These are phyloP conservation scores for Pachyrhynchus sulphureomaculatus DNA, from an alignment of 1,140 invertebrate species.

Conservation along the genomic window DNA sequence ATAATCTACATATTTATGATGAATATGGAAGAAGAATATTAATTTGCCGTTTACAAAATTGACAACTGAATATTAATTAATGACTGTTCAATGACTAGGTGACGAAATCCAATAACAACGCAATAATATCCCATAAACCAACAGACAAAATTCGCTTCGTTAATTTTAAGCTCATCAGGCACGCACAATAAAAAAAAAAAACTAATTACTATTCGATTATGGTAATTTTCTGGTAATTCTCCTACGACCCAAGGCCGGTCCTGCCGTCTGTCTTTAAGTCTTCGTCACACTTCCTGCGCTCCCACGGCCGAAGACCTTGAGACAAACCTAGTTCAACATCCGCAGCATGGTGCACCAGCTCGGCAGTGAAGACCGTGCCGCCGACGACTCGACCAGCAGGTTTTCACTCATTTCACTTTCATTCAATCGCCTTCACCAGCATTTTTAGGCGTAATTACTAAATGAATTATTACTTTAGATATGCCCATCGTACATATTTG, in stretches of 20 bases:
- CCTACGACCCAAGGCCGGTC: conserved; percentile 20
- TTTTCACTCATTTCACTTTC: conserved; percentile 50
- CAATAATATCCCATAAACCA: too few relatives aligned
- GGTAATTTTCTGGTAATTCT: too few relatives aligned
- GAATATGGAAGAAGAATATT: too few relatives aligned
- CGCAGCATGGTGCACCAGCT: conserved; percentile 36
- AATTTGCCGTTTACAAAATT: too few relatives aligned
- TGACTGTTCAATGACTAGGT: too few relatives aligned
- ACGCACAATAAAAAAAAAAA: conserved; percentile 4
- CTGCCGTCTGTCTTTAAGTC: conserved; percentile 21
- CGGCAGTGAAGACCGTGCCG: not conserved
- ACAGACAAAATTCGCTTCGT: too few relatives aligned
- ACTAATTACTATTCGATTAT: conserved; percentile 3
- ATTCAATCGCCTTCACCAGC: conserved; percentile 38
- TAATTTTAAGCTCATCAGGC: not conserved
- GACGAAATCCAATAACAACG: too few relatives aligned
- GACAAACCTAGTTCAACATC: conserved; percentile 52
- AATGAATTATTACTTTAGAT: not conserved
- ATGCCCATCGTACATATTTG: not conserved
- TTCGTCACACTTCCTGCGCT: conserved; percentile 45
- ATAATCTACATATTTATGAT: too few relatives aligned
- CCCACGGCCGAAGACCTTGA: conserved; percentile 47
- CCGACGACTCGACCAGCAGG: conserved; percentile 33
- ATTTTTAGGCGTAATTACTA: conserved; percentile 22
- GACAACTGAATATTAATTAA: too few relatives aligned